Conservation (phyloP, 2,113 vertebrate genomes). For the Strigops habroptila region DNA sequence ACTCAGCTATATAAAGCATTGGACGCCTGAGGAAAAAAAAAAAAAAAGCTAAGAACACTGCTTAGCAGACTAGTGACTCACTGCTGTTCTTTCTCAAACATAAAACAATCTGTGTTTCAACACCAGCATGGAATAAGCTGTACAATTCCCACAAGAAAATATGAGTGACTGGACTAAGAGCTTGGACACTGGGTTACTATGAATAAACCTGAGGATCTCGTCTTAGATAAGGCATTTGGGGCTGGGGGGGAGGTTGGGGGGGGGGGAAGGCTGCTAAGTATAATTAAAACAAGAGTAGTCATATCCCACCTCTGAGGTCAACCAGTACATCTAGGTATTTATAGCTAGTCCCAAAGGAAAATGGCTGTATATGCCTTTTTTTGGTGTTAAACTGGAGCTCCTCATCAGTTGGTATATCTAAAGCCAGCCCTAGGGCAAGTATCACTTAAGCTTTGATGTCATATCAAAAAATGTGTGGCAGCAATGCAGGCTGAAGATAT, state of each 20-base stretch:
- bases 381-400: conserved; percentile 16
- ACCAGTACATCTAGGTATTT: conserved; percentile 20
- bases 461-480: not conserved
- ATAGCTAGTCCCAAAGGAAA: conserved; percentile 24
- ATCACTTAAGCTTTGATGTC: not conserved
- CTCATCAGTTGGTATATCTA: not conserved
- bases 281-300: not conserved
- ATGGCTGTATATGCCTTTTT: conserved; percentile 34
- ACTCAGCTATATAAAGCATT: conserved; percentile 45
- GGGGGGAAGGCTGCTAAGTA: not conserved
- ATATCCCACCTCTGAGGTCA: not conserved
- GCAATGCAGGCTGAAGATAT: not conserved
- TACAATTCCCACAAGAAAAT: conserved; percentile 38
- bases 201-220: not conserved
- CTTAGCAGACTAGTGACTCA: conserved; percentile 27
- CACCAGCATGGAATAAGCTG: not conserved
- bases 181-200: not conserved
- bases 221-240: not conserved
- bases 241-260: too few relatives aligned
- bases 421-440: not conserved
- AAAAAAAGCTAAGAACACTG: not conserved
- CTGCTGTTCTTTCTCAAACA: conserved; percentile 6
- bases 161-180: not conserved
- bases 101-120: not conserved
- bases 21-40: not conserved